Conservation (phyloP, 2,888 invertebrate genomes). For the Corbicula japonica region DNA sequence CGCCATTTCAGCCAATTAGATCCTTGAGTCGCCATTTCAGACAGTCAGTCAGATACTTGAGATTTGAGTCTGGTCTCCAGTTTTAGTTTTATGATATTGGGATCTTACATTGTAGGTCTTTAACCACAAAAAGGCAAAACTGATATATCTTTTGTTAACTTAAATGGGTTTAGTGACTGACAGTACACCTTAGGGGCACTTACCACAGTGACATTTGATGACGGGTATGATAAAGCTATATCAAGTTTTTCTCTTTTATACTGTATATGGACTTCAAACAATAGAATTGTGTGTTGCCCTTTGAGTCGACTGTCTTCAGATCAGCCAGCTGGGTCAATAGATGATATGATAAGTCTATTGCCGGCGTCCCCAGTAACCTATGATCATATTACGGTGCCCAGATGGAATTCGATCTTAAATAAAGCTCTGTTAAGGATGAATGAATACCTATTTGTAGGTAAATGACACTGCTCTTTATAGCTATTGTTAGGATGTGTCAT, state of each 20-base stretch:
- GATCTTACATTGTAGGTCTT: too few relatives aligned
- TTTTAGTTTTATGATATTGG: too few relatives aligned
- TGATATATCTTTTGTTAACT: too few relatives aligned
- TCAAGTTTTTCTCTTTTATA: slow-evolving; percentile 1
- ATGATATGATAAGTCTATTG: slow-evolving; percentile 1
- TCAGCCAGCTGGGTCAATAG: neutral
- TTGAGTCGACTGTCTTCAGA: neutral
- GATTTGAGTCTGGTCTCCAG: too few relatives aligned
- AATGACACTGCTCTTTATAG: slow-evolving; percentile 4
- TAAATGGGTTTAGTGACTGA: too few relatives aligned
- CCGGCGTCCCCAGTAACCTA: slow-evolving; percentile 4
- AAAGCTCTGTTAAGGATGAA: slow-evolving; percentile 5
- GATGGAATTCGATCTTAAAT: slow-evolving; percentile 8
- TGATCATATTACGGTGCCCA: slow-evolving; percentile 2
- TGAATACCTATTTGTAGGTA: slow-evolving; percentile 9
- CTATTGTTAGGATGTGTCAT: too few relatives aligned
- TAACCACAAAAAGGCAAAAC: too few relatives aligned
- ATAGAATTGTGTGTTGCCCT: slow-evolving; percentile 11
- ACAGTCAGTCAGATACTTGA: too few relatives aligned
- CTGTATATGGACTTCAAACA: slow-evolving; percentile 5
- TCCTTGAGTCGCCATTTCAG: too few relatives aligned
- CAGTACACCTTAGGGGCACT: too few relatives aligned
- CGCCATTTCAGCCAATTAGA: too few relatives aligned
- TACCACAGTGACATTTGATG: too few relatives aligned
- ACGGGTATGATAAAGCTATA: slow-evolving; percentile 7